Percentiles rank a stretch among this genome's conserved stretches.
Evolutionary conservation across 2,113 vertebrate species (phyloP).

Genomic region (Sigmodon hispidus): DNA sequence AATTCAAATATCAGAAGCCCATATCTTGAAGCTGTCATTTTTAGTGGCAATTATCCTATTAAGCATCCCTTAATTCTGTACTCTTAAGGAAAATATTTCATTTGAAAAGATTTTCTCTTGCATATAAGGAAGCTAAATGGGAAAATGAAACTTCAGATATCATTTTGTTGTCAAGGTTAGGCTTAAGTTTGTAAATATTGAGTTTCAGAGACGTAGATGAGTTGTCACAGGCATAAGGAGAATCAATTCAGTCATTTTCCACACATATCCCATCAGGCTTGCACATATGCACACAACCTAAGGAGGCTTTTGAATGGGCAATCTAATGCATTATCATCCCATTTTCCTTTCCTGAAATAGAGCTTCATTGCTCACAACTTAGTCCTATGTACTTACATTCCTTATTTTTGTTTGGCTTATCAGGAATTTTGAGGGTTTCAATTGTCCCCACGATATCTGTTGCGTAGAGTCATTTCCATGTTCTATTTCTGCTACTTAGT

Average conservation of each 20-base stretch:
- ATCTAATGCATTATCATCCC: not conserved
- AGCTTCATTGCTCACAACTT: constrained; percentile 6
- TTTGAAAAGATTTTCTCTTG: not conserved
- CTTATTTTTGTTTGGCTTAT: not conserved
- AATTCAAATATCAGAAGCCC: not conserved
- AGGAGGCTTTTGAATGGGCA: not conserved
- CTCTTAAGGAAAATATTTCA: not conserved
- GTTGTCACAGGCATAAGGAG: not conserved
- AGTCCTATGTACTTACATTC: not conserved
- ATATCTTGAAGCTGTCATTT: not conserved
- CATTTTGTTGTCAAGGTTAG: constrained; percentile 5
- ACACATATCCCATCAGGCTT: not conserved
- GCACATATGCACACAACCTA: not conserved
- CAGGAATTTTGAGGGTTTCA: not conserved
- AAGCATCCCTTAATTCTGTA: not conserved
- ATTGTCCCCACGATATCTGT: not conserved
- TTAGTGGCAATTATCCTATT: not conserved
- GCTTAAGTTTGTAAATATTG: constrained; percentile 9
- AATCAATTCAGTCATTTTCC: not conserved
- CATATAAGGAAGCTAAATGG: not conserved
- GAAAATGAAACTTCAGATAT: constrained; percentile 17
- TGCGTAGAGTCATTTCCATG: not conserved
- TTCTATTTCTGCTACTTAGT: not conserved
- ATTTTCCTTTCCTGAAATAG: not conserved
- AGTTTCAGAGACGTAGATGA: not conserved